phyloP scores from a whole-genome alignment of 2,888 invertebrate genomes.

The Zygaena filipendulae region DNA sequence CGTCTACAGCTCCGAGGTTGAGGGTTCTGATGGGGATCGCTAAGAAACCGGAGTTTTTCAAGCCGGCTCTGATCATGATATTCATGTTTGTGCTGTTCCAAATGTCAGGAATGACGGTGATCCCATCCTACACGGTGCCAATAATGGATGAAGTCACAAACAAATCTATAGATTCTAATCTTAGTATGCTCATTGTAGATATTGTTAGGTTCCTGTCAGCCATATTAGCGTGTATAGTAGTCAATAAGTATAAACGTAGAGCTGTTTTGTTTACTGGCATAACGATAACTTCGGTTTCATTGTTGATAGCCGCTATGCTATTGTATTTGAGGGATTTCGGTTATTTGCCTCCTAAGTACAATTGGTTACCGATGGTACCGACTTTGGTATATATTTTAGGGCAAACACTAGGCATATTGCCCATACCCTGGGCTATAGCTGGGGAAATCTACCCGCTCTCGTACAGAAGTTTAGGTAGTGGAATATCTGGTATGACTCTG shows the following conservation, averaged over 20 bases:
- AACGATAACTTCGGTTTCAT: slow-evolving; percentile 63
- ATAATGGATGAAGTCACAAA: slow-evolving; percentile 71
- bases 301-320: slow-evolving; percentile 57
- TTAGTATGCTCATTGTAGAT: slow-evolving; percentile 74
- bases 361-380: slow-evolving; percentile 58
- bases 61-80: slow-evolving; percentile 71
- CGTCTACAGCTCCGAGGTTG: slow-evolving; percentile 38
- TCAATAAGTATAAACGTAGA: slow-evolving; percentile 70
- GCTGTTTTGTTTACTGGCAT: slow-evolving; percentile 71
- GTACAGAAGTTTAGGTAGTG: slow-evolving; percentile 73
- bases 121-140: slow-evolving; percentile 75
- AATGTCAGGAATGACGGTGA: slow-evolving; percentile 76
- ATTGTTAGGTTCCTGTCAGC: slow-evolving; percentile 70
- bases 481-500: slow-evolving; percentile 71
- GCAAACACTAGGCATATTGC: slow-evolving; percentile 69
- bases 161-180: slow-evolving; percentile 66
- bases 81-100: slow-evolving; percentile 75
- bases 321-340: slow-evolving; percentile 44
- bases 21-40: slow-evolving; percentile 29
- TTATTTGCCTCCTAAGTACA: slow-evolving; percentile 34
- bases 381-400: slow-evolving; percentile 67
- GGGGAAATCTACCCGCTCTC: slow-evolving; percentile 75
- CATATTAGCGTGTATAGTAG: slow-evolving; percentile 67
- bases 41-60: slow-evolving; percentile 64
- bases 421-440: slow-evolving; percentile 78